phyloP scores from a whole-genome alignment of 2,888 invertebrate species.

The Gymnosoma rotundatum region DNA sequence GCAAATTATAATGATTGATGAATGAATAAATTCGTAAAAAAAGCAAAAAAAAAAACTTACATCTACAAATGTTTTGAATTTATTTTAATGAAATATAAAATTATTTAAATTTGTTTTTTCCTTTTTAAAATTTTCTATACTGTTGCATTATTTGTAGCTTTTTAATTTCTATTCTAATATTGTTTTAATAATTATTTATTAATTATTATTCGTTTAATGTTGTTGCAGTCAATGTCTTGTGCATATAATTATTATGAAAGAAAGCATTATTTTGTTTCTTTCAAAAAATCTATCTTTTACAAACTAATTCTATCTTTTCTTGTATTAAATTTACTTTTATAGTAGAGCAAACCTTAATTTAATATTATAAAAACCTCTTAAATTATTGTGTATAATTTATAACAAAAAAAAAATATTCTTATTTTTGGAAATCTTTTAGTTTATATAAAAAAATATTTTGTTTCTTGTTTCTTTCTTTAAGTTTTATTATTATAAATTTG shows the following conservation, averaged over 20 bases:
- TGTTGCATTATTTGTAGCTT: conserved; percentile 39
- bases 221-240: conserved; percentile 79
- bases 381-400: not conserved
- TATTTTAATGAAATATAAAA: conserved; percentile 19
- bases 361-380: conserved; percentile 4
- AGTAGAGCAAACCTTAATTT: conserved; percentile 15
- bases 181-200: conserved; percentile 31
- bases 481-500: not conserved
- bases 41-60: conserved; percentile 55
- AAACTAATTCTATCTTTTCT: conserved; percentile 2
- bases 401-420: conserved; percentile 19
- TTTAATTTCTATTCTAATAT: conserved; percentile 40
- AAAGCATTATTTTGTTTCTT: conserved; percentile 8
- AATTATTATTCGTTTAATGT: conserved; percentile 69
- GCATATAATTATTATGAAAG: conserved; percentile 73
- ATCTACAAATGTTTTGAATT: conserved; percentile 44
- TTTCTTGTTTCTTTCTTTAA: conserved; percentile 1
- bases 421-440: conserved; percentile 1
- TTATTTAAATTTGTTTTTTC: conserved; percentile 19
- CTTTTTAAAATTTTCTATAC: conserved; percentile 41
- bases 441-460: conserved; percentile 2
- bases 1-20: conserved; percentile 81
- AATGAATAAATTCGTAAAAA: conserved; percentile 71
- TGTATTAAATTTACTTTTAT: conserved; percentile 19
- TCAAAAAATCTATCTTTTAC: conserved; percentile 10